These are phyloP conservation scores for Variabilichromis moorii DNA, from an alignment of 2,113 vertebrate genomes.

Conservation along the genomic window DNA sequence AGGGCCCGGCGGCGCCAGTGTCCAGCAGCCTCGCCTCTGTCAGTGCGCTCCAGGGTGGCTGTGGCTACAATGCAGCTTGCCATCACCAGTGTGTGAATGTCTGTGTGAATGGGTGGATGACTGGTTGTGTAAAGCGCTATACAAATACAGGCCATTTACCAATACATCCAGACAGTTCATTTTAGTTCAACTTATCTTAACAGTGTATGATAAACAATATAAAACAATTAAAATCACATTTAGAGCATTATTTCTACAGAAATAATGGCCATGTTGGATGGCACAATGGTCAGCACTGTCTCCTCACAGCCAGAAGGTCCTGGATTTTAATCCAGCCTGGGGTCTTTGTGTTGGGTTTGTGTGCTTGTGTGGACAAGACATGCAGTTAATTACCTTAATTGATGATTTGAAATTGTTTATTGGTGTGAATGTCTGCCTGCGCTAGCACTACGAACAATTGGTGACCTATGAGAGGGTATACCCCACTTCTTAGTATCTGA, in stretches of 20 bases:
- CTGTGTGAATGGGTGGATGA: background rate
- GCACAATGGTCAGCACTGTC: background rate
- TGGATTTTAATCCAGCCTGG: background rate
- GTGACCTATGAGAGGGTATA: background rate
- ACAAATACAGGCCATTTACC: background rate
- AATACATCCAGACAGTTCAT: background rate
- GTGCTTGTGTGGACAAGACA: background rate
- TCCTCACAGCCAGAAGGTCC: background rate
- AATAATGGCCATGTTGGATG: background rate
- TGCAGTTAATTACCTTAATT: background rate
- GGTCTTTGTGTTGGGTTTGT: background rate
- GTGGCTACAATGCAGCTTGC: background rate
- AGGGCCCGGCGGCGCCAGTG: background rate
- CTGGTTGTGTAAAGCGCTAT: background rate
- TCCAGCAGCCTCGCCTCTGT: rapidly evolving
- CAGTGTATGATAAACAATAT: background rate
- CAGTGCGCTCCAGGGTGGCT: background rate
- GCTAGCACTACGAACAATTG: background rate
- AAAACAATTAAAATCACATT: background rate
- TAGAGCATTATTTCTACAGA: background rate
- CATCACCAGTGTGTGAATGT: background rate
- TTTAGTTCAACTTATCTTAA: background rate
- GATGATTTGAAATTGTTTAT: background rate
- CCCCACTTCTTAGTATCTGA: too few relatives aligned
- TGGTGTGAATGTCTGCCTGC: background rate